phyloP scores from a whole-genome alignment of 2,113 vertebrate species.

The Ibidorhyncha struthersii region DNA sequence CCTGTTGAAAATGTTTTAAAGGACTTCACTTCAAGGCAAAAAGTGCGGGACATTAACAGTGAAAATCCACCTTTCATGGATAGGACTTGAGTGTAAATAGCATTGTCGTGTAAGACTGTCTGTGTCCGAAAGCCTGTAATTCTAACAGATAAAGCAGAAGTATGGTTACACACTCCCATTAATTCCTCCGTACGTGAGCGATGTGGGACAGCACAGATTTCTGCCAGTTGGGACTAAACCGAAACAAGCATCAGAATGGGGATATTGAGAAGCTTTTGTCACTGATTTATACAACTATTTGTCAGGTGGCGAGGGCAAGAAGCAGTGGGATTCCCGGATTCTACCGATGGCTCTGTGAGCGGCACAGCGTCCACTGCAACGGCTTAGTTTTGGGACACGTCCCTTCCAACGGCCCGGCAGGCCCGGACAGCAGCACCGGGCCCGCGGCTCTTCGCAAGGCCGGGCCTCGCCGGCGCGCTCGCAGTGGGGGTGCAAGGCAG shows the following conservation, averaged over 20 bases:
- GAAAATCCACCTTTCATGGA: background rate
- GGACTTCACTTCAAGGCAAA: background rate
- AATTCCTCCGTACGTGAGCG: background rate
- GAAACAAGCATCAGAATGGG: background rate
- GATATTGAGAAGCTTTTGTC: background rate
- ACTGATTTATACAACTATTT: background rate
- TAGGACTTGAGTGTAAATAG: background rate
- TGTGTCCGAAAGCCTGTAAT: background rate
- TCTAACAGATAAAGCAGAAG: background rate
- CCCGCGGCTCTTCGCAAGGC: no score
- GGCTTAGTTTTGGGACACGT: background rate
- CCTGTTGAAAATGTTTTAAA: background rate
- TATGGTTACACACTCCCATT: rapidly evolving
- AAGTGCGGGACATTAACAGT: background rate
- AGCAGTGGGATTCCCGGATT: background rate
- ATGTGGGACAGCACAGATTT: background rate
- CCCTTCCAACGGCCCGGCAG: rapidly evolving
- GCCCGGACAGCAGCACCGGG: no score
- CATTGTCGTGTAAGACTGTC: rapidly evolving
- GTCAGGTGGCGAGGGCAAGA: no score
- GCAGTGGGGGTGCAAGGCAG: no score
- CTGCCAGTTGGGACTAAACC: background rate
- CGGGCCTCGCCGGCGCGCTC: no score
- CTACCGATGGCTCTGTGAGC: no score
- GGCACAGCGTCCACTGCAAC: rapidly evolving